Base-by-base conservation (phyloP, 2,888 invertebrate genomes). In the Cerastis leucographa region DNA sequence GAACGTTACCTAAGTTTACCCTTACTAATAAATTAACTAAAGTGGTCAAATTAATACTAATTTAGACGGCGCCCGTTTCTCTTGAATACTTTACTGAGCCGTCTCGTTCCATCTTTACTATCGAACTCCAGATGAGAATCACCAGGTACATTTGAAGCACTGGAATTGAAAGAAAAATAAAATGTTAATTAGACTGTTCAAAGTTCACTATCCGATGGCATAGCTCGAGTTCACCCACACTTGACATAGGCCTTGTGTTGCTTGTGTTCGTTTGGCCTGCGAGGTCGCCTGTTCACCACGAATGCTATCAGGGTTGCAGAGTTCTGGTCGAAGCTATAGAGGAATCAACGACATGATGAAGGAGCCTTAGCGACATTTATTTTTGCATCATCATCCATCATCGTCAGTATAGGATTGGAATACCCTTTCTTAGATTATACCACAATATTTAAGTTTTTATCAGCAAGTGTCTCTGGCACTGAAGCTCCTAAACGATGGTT, bases 71-170 rank as follows among this genome's bases (percentile, higher is more conserved):
- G 17, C 93, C 94, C 22, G 91, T 91, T 49, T 96, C 96, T 69
- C 96, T 89, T 2, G 94, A 94, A 88, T 96, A 96, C 77, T 96
- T 96, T 40, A 96, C 96, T 1, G 95, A 91, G 8, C 95, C 96
- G 71, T 96, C 96, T 59, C 96, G 86, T 74, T 94, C 92, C 96
- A 96, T 96, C 90, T 96, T 96, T 78, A 96, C 94, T 71, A 96
- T 94, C 4, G 96, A 95, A 83, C 96, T 96, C 96, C 96, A 95
- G 65, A 96, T 95, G 22, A 96, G 89, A 73, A 96, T 95, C 76
- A 94, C 94, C 90, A 96, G 88, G 92, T 96, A 96, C 78, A 96
- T 90, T 90, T 96, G 96, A 22, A 96, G 90, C 91, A 92, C 96
- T 96, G 94, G 46, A 95, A 95, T 66, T 42, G 54, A 69, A n/a